phyloP scores from a whole-genome alignment of 2,888 invertebrate species.

The Ichneumoninae sp. region DNA sequence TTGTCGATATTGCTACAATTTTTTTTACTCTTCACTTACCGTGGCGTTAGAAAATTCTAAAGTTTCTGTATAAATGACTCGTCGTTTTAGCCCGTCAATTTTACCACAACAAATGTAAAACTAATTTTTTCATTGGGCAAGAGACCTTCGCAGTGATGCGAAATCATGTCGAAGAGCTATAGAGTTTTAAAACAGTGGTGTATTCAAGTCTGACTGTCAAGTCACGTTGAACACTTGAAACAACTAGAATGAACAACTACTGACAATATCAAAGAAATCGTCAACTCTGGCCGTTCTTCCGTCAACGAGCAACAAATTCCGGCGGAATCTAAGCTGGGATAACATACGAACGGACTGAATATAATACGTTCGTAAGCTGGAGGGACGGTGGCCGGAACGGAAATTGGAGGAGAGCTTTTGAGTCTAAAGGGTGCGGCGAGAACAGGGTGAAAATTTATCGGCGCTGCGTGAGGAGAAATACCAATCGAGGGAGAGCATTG shows the following conservation, averaged over 20 bases:
- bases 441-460: conserved; percentile 56
- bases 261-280: neutral
- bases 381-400: conserved; percentile 20
- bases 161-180: neutral
- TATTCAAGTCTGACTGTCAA: neutral
- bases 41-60: too few species aligned
- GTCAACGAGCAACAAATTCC: neutral
- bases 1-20: too few species aligned
- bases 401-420: conserved; percentile 47
- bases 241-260: neutral
- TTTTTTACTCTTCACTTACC: too few species aligned
- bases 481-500: conserved; percentile 40
- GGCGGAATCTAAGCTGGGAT: neutral
- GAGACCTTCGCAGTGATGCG: neutral
- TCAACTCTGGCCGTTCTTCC: neutral
- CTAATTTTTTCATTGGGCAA: too few species aligned
- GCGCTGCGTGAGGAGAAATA: conserved; percentile 56
- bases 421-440: conserved; percentile 29
- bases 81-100: too few species aligned
- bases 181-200: neutral
- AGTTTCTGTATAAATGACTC: too few species aligned
- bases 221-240: neutral
- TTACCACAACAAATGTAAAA: too few species aligned
- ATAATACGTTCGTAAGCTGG: conserved; percentile 38
- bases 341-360: neutral